Base-by-base conservation (phyloP, 2,113 vertebrate genomes). In the Campylomormyrus tamandua region DNA sequence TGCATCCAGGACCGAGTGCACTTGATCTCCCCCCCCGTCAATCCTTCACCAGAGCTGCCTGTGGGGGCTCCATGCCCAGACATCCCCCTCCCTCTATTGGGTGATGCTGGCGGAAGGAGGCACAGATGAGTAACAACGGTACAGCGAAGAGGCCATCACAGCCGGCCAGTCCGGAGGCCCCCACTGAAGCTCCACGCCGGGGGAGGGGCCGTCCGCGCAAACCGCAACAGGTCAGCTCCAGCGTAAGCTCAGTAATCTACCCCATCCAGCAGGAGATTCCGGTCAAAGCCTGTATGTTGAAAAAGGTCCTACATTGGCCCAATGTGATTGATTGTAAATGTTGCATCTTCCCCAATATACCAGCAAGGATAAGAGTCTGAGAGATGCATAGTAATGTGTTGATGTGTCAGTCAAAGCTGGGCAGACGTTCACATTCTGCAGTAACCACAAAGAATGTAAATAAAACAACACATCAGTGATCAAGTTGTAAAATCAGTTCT, bases 141-240 rank as follows among this genome's bases (percentile, higher is more conserved):
- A 93, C 90, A 46, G 80, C 94, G 93, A 95, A 94, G 92, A 94
- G 95, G 91, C 93, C 93, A 80, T 93, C 94, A 85, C 92, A 92
- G 88, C 92, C 92, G 93, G 94, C 92, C 88, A 87, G 91, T 27
- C 91, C 92, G 83, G 93, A 92, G 92, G 91, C 93, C 50, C 92
- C 93, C 88, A 90, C 92, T 21, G 94, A 94, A 87, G 93, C 94
- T 66, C 94, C 93, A 15, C 94, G 95, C 83, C 93, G 96, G 90
- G 95, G 96, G 48, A 91, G 96, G 90, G 96, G 96, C 27, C 94
- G 96, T 87, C 96, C 96, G 49, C 93, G 95, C 83, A 97, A 97
- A 92, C 95, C 94, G 89, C 95, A 93, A 90, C 94, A 96, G 95
- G 96, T 97, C 53, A 39, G 90, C 48, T 6, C 46, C 45, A 10